phyloP scores from a whole-genome alignment of 2,888 invertebrate genomes.

The Zygaena filipendulae region DNA sequence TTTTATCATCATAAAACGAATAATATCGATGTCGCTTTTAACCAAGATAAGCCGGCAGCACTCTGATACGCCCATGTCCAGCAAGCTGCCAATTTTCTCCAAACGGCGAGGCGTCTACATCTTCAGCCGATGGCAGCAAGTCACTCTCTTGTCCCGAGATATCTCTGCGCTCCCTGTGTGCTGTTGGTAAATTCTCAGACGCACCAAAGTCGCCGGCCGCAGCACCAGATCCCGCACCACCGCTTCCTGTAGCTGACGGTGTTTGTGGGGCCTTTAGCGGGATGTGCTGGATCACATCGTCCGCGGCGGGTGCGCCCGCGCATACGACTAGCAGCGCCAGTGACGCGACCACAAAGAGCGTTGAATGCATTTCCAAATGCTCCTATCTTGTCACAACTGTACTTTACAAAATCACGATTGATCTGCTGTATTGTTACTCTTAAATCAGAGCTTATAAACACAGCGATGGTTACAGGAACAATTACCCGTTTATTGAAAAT shows the following conservation, averaged over 20 bases:
- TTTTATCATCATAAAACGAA: too few relatives aligned
- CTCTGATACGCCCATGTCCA: constrained; percentile 47
- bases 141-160: constrained; percentile 46
- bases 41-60: constrained; percentile 54
- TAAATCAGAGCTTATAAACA: constrained; percentile 43
- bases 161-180: constrained; percentile 34
- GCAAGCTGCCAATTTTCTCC: constrained; percentile 36
- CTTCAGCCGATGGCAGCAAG: constrained; percentile 38
- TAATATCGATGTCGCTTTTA: constrained; percentile 23
- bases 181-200: constrained; percentile 23
- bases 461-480: constrained; percentile 35
- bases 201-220: constrained; percentile 45
- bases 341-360: constrained; percentile 50
- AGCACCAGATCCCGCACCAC: constrained; percentile 53
- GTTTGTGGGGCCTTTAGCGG: constrained; percentile 46
- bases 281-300: constrained; percentile 54
- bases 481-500: constrained; percentile 43
- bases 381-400: constrained; percentile 53
- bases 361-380: constrained; percentile 52
- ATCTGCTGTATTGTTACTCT: too few relatives aligned
- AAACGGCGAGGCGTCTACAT: constrained; percentile 43
- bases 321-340: constrained; percentile 49
- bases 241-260: constrained; percentile 56
- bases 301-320: constrained; percentile 42
- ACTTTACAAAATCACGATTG: constrained; percentile 22